Evolutionary conservation across 2,113 vertebrate genomes (phyloP).

Genomic region (Macrotis lagotis): DNA sequence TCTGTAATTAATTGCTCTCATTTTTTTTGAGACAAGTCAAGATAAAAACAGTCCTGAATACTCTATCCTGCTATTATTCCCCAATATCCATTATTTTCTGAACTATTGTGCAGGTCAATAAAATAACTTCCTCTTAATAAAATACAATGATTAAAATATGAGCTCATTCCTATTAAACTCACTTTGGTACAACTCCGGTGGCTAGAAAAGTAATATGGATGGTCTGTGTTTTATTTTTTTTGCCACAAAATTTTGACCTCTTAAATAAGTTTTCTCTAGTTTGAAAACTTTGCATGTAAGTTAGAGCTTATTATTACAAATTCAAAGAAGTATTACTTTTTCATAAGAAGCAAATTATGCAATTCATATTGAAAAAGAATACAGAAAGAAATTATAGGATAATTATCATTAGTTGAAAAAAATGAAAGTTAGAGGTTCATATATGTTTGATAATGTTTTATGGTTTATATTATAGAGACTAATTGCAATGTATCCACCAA

Average conservation of each 20-base stretch:
- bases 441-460: neutral
- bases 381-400: neutral
- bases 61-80: neutral
- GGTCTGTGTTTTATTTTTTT: neutral
- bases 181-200: neutral
- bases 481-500: neutral
- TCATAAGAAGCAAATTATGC: neutral
- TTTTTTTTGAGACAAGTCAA: neutral
- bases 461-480: neutral
- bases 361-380: neutral
- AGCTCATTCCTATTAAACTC: neutral
- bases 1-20: neutral
- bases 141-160: neutral
- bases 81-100: neutral
- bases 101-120: neutral
- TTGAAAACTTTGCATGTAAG: neutral
- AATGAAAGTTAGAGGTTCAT: neutral
- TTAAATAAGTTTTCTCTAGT: neutral
- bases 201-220: neutral
- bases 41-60: neutral
- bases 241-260: neutral
- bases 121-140: neutral
- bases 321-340: neutral
- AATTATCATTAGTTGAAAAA: neutral
- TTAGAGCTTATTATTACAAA: neutral